Evolutionary conservation across 2,113 vertebrate genomes (phyloP).

Genomic region (Seriola aureovittata): DNA sequence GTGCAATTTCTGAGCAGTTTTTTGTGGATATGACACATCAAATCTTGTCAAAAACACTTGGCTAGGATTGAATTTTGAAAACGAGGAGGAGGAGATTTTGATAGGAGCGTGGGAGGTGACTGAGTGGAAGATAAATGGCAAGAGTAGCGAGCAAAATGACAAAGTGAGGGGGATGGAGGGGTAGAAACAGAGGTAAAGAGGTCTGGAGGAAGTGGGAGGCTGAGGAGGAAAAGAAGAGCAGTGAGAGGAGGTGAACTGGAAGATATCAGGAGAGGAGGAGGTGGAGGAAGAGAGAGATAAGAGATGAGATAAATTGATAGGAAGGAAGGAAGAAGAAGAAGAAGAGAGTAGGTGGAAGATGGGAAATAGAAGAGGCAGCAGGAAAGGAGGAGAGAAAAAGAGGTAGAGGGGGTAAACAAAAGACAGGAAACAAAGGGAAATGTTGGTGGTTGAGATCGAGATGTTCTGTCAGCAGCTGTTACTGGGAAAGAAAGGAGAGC

Average conservation of each 20-base stretch:
- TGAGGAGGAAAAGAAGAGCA: neutral
- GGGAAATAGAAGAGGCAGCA: neutral
- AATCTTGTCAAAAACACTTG: slow-evolving; percentile 44
- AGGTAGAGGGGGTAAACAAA: slow-evolving; percentile 13
- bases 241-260: slow-evolving; percentile 10
- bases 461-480: slow-evolving; percentile 46
- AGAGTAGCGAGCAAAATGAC: slow-evolving; percentile 29
- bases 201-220: slow-evolving; percentile 5
- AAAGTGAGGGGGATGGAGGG: slow-evolving; percentile 4
- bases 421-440: slow-evolving; percentile 35
- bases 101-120: slow-evolving; percentile 58
- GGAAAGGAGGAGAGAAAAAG: neutral
- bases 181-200: slow-evolving; percentile 1
- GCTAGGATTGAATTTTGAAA: slow-evolving; percentile 35
- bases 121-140: slow-evolving; percentile 58
- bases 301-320: neutral
- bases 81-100: slow-evolving; percentile 41
- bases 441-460: slow-evolving; percentile 9
- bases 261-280: neutral
- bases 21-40: slow-evolving; percentile 30
- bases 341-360: neutral
- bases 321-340: neutral
- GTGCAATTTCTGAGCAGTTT: neutral
- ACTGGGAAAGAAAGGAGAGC: slow-evolving; percentile 20
- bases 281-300: slow-evolving; percentile 2